phyloP scores from a whole-genome alignment of 2,888 invertebrate species.

The Dicyrtomina minuta region DNA sequence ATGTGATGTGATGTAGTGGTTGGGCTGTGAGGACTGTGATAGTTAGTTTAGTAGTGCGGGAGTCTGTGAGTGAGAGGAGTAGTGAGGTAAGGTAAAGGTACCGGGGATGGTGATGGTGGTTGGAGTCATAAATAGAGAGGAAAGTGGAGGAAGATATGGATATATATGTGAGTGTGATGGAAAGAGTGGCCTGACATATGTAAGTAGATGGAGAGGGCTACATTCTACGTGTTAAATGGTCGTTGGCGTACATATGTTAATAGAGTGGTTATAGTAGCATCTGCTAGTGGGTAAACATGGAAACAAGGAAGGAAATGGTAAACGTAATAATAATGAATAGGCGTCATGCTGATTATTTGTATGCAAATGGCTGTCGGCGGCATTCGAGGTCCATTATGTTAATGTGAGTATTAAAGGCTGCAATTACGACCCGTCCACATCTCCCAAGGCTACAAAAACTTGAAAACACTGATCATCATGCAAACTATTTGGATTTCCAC shows the following conservation, averaged over 20 bases:
- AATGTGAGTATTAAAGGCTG: conserved; percentile 52
- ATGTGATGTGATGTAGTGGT: too few species aligned
- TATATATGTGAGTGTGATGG: background rate
- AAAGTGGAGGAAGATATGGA: background rate
- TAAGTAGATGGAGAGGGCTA: conserved; percentile 16
- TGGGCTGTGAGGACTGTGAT: too few species aligned
- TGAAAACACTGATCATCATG: conserved; percentile 47
- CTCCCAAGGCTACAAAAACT: conserved; percentile 47
- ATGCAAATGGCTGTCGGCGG: conserved; percentile 53
- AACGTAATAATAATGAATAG: conserved; percentile 52
- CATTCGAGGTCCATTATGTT: conserved; percentile 53
- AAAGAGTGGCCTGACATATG: background rate
- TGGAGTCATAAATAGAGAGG: background rate
- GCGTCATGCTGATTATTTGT: conserved; percentile 54
- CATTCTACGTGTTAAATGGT: conserved; percentile 37
- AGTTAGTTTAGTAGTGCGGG: too few species aligned
- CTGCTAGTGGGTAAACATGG: conserved; percentile 39
- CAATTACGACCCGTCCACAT: conserved; percentile 51
- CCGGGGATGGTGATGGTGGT: too few species aligned
- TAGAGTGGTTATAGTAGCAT: conserved; percentile 49
- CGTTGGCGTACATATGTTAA: conserved; percentile 47
- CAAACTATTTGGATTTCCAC: conserved; percentile 46
- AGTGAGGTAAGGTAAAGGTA: too few species aligned
- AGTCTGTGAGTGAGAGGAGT: too few species aligned
- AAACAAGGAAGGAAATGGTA: conserved; percentile 48